These are phyloP conservation scores for Nyctereutes procyonoides DNA, from an alignment of 2,113 vertebrate genomes.

Conservation along the genomic window DNA sequence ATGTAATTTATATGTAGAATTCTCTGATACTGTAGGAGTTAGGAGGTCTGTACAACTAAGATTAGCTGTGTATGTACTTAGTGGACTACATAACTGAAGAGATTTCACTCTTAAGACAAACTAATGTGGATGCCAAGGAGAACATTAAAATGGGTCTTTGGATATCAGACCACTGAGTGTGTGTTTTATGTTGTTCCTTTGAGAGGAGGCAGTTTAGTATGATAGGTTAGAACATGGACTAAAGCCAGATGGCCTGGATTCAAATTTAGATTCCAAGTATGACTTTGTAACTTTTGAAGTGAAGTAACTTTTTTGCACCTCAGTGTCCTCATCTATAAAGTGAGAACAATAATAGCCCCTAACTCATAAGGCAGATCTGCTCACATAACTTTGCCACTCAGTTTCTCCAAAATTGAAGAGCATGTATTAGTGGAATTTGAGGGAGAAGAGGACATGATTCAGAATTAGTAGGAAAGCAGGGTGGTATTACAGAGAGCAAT, in stretches of 20 bases:
- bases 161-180: neutral
- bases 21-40: neutral
- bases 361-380: neutral
- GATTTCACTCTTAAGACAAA: neutral
- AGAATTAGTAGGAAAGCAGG: neutral
- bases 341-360: neutral
- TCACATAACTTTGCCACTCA: neutral
- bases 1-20: neutral
- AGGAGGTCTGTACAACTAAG: neutral
- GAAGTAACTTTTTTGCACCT: neutral
- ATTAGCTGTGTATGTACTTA: neutral
- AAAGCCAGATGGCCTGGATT: neutral
- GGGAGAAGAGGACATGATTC: neutral
- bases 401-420: neutral
- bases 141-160: neutral
- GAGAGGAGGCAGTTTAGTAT: neutral
- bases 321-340: neutral
- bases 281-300: neutral
- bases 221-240: neutral
- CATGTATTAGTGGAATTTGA: neutral
- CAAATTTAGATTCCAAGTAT: neutral
- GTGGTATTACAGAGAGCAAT: neutral
- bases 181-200: neutral
- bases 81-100: neutral
- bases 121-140: neutral